Base-by-base conservation (phyloP, 2,888 invertebrate species). In the Eubasilissa splendida region DNA sequence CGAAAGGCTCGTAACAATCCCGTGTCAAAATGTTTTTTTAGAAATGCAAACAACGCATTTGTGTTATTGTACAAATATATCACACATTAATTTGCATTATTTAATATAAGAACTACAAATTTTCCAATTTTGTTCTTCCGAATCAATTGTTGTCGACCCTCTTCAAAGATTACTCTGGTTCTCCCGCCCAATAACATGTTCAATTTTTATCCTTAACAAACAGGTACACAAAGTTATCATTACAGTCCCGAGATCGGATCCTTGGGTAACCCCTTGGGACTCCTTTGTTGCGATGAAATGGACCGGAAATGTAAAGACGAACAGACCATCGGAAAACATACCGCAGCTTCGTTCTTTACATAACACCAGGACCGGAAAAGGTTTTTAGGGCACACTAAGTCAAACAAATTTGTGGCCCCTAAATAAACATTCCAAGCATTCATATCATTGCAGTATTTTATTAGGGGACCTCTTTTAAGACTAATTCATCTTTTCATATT, bases 141-240 rank as follows among this genome's bases (percentile, higher is more conserved):
- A 68, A 68, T 68, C 68, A 68, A 68, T 68, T 68, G 68, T 68
- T 68, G 68, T 68, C 68, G 50, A 68, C 68, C 68, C 68, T 68
- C 50, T 68, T 68, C 68, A 68, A 68, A 68, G 14, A 33, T 33
- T 68, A 52, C 10, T 50, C 50, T n/a, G 50, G 68, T 68, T 68
- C 50, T 68, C 68, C 52, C 68, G 68, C 68, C 68, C 33, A 68
- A 68, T 68, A 42, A 50, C 50, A 52, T 50, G 50, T 68, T 68
- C 42, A 68, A 68, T 68, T 68, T 68, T 42, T 58, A 33, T 42
- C 50, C 68, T 50, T 50, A 68, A 52, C 68, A 68, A 42, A 68
- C 52, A 68, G 68, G 68, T 68, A 68, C 33, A 50, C 68, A 42
- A 50, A 10, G 42, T 68, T 68, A 68, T 68, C 52, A 68, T 68